A percentile compares a stretch with the other conserved stretches of the same genome.
Evolutionary conservation across 1,140 invertebrate genomes (phyloP).

Genomic region (Portunus trituberculatus): DNA sequence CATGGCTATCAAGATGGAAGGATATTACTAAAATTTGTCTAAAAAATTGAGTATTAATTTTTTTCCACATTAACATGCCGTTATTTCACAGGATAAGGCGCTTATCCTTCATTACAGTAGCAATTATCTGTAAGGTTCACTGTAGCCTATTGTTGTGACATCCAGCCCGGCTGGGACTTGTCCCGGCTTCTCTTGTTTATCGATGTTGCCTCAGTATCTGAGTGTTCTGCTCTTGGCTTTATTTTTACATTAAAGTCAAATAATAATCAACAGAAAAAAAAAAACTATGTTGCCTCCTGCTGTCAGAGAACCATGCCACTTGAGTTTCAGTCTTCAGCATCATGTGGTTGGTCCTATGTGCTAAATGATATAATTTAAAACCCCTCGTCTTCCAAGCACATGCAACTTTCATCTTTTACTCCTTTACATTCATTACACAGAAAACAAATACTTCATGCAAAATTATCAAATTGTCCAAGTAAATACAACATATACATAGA

Average conservation of each 20-base stretch:
- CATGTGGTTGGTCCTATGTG: conserved; percentile 64
- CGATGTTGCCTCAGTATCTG: conserved; percentile 67
- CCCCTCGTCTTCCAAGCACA: conserved; percentile 74
- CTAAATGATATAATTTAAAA: conserved; percentile 64
- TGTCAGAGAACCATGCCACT: conserved; percentile 1
- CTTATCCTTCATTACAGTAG: conserved; percentile 24
- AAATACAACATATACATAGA: background rate
- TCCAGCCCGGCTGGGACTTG: conserved; percentile 50
- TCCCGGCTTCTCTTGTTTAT: conserved; percentile 71
- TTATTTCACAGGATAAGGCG: background rate
- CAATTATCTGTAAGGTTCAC: background rate
- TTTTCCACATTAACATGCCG: background rate
- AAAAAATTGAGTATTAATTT: too few relatives aligned
- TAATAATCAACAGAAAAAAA: background rate
- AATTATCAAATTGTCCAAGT: background rate
- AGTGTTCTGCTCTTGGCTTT: conserved; percentile 59
- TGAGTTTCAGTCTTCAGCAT: conserved; percentile 25
- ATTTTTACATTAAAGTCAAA: conserved; percentile 21
- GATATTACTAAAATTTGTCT: background rate
- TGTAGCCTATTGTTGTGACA: conserved; percentile 44
- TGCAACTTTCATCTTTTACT: conserved; percentile 54
- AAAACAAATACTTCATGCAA: background rate
- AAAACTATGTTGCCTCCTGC: background rate
- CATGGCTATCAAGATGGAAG: background rate
- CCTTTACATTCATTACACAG: background rate